Percentiles rank a stretch among this genome's conserved stretches.
phyloP scores from a whole-genome alignment of 2,113 vertebrate genomes.

The Amblyopsis rosae region DNA sequence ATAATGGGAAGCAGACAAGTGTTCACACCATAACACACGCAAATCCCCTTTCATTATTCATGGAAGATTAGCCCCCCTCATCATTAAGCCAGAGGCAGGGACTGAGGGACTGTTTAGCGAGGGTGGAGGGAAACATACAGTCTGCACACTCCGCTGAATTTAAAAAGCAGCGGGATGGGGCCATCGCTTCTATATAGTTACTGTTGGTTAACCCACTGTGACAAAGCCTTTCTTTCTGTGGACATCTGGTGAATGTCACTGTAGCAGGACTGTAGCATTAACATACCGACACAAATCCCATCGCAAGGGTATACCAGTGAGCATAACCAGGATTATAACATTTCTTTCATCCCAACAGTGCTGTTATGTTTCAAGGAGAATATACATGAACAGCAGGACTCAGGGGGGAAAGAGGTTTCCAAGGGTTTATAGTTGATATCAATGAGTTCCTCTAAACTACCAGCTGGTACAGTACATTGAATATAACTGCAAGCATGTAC shows the following conservation, averaged over 20 bases:
- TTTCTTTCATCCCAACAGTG: conserved; percentile 8
- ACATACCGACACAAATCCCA: conserved; percentile 20
- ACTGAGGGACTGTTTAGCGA: conserved; percentile 17
- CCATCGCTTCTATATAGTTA: conserved; percentile 49
- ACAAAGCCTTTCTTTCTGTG: conserved; percentile 47
- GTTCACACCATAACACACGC: conserved; percentile 71
- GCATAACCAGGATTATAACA: conserved; percentile 2
- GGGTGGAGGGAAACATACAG: conserved; percentile 31
- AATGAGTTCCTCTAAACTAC: not conserved
- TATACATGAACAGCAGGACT: not conserved
- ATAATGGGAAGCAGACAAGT: conserved; percentile 75
- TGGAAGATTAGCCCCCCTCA: conserved; percentile 68
- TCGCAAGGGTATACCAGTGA: conserved; percentile 20
- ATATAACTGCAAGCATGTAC: not conserved
- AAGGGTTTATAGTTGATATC: not conserved
- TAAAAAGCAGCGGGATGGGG: conserved; percentile 31
- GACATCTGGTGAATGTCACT: conserved; percentile 49
- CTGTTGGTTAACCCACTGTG: conserved; percentile 54
- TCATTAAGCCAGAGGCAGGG: conserved; percentile 66
- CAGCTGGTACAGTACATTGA: conserved; percentile 15
- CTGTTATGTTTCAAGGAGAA: not conserved
- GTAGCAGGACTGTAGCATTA: conserved; percentile 31
- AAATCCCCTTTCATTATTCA: conserved; percentile 78
- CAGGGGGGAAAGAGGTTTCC: not conserved
- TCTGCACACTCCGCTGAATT: conserved; percentile 5